A percentile compares a stretch with the other conserved stretches of the same genome.
These are phyloP conservation scores for Deroptyus accipitrinus DNA, from an alignment of 2,113 vertebrate species.

Conservation along the genomic window DNA sequence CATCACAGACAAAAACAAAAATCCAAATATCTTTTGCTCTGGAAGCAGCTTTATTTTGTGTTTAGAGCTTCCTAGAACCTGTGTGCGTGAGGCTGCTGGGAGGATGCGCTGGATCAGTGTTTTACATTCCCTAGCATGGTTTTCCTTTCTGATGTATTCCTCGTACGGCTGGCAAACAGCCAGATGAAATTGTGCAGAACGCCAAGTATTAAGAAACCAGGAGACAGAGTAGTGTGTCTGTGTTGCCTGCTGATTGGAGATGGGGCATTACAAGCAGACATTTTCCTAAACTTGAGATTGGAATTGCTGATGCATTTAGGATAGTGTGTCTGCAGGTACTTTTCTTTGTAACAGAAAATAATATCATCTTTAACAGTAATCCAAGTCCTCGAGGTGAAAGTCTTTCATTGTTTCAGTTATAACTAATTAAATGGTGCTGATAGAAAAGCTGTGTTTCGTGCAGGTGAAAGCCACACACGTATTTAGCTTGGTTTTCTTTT, in stretches of 20 bases:
- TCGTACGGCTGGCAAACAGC: background rate
- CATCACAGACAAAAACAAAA: background rate
- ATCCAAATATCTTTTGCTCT: background rate
- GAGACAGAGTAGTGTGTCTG: background rate
- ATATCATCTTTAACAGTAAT: background rate
- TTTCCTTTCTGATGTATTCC: background rate
- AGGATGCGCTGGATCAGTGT: background rate
- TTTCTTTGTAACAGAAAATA: background rate
- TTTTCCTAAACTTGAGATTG: background rate
- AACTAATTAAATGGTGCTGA: background rate
- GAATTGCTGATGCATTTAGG: background rate
- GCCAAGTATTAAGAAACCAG: background rate
- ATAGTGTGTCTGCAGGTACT: background rate
- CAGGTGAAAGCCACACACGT: background rate
- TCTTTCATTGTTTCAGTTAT: background rate
- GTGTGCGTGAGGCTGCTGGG: background rate
- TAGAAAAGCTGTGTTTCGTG: background rate
- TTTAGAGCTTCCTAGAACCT: background rate
- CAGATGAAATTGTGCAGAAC: background rate
- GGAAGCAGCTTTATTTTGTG: background rate
- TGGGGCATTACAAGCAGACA: background rate
- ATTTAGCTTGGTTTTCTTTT: background rate
- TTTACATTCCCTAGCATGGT: background rate
- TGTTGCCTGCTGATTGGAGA: background rate
- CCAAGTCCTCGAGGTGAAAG: background rate